Conservation (phyloP, 2,888 invertebrate genomes). For the Drosophila tripunctata region DNA sequence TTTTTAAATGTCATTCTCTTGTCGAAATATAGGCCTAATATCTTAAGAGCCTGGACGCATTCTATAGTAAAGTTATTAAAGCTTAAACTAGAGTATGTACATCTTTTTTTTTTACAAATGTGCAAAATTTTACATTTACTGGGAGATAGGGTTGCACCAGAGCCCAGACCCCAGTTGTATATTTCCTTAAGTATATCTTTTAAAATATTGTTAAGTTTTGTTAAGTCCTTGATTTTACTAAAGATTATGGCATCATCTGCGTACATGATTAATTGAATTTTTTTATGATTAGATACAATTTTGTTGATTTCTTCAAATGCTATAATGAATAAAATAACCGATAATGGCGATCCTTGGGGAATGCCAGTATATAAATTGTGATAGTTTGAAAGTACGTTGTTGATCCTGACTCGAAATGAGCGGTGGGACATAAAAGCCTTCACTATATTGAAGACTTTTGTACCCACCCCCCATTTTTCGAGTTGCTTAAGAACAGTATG, state of each 20-base stretch:
- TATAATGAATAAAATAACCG: conserved; percentile 21
- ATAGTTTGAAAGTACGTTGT: conserved; percentile 14
- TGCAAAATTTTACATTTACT: conserved; percentile 11
- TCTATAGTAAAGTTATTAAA: conserved; percentile 12
- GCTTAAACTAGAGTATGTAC: conserved; percentile 6
- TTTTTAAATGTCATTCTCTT: conserved; percentile 13
- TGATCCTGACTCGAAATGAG: conserved; percentile 16
- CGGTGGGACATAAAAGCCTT: conserved; percentile 21
- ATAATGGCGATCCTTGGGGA: conserved; percentile 25
- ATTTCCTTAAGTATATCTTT: conserved; percentile 3
- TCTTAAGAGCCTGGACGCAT: conserved; percentile 5
- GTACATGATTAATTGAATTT: conserved; percentile 3
- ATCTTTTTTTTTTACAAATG: conserved; percentile 1
- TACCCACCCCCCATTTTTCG: conserved; percentile 20
- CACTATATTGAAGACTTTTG: conserved; percentile 15
- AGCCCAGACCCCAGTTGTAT: not conserved
- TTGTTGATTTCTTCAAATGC: conserved; percentile 22
- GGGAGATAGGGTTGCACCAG: not conserved
- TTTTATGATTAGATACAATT: conserved; percentile 12
- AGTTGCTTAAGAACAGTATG: conserved; percentile 26
- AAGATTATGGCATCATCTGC: conserved; percentile 6
- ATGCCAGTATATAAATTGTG: conserved; percentile 12
- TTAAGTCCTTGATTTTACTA: not conserved
- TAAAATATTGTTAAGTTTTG: conserved; percentile 1
- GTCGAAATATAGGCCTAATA: conserved; percentile 11